Percentiles rank a stretch among this genome's conserved stretches.
phyloP scores from a whole-genome alignment of 2,797 vertebrate species.

The Cetoscarus ocellatus region DNA sequence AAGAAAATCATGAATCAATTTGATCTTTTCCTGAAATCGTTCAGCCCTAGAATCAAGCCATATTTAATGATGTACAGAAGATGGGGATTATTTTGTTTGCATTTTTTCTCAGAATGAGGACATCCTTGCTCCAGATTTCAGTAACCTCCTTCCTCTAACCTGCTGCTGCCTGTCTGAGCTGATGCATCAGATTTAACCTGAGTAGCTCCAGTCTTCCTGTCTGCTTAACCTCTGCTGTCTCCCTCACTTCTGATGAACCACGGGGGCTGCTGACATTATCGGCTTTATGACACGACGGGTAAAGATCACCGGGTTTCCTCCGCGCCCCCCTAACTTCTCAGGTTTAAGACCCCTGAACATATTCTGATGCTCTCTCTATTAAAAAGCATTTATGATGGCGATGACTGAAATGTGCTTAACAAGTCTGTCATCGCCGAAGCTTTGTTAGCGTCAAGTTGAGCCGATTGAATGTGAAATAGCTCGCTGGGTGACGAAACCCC shows the following conservation, averaged over 20 bases:
- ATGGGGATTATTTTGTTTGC: not conserved
- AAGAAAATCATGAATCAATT: too few relatives aligned
- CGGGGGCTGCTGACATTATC: conserved; percentile 53
- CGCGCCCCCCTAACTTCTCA: conserved; percentile 46
- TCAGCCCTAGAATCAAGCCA: not conserved
- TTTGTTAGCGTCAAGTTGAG: conserved; percentile 63
- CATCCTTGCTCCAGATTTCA: conserved; percentile 3
- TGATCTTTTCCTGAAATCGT: too few relatives aligned
- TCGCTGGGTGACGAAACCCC: conserved; percentile 64
- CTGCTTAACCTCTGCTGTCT: conserved; percentile 32
- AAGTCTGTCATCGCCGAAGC: conserved; percentile 67
- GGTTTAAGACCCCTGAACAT: conserved; percentile 54
- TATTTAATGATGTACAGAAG: not conserved
- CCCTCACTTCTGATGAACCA: conserved; percentile 39
- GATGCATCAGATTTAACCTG: conserved; percentile 12
- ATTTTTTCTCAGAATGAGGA: not conserved
- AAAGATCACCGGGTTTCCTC: conserved; percentile 58
- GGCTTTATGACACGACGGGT: conserved; percentile 62
- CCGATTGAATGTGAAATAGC: conserved; percentile 75
- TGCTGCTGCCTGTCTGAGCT: not conserved
- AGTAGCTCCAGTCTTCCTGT: conserved; percentile 13
- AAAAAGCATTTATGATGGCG: conserved; percentile 69
- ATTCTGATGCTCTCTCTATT: conserved; percentile 64
- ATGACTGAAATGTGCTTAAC: conserved; percentile 73
- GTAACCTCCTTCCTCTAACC: not conserved